A percentile compares a stretch with the other conserved stretches of the same genome.
These are phyloP conservation scores for Tympanoctomys barrerae DNA, from an alignment of 2,797 vertebrate species.

Conservation along the genomic window DNA sequence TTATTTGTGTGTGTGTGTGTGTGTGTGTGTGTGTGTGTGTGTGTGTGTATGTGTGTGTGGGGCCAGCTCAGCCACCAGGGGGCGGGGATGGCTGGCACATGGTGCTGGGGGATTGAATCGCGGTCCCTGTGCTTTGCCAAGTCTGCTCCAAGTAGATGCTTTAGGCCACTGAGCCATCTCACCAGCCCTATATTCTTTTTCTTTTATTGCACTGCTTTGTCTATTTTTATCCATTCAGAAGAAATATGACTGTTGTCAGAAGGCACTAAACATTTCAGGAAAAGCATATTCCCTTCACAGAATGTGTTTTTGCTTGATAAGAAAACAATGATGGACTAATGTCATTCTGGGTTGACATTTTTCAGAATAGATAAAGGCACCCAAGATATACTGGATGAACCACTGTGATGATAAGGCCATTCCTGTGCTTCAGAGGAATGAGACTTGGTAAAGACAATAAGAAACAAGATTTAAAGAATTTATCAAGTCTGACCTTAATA, in stretches of 20 bases:
- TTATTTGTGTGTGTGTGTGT: too few species aligned
- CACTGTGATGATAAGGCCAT: background rate
- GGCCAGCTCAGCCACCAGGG: too few species aligned
- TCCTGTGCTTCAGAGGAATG: background rate
- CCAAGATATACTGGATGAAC: background rate
- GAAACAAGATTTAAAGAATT: background rate
- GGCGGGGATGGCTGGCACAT: too few species aligned
- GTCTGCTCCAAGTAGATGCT: too few species aligned
- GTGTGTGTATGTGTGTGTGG: too few species aligned
- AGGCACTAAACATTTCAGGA: background rate
- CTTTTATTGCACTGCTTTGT: background rate
- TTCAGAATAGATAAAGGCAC: conserved; percentile 51
- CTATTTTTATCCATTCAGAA: conserved; percentile 42
- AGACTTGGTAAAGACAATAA: background rate
- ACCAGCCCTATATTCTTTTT: too few species aligned
- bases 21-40: too few species aligned
- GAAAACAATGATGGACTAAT: conserved; percentile 32
- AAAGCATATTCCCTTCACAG: conserved; percentile 55
- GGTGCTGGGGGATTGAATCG: too few species aligned
- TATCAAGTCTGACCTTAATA: background rate
- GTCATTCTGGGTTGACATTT: conserved; percentile 38
- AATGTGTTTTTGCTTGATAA: conserved; percentile 26
- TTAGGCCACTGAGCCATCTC: too few species aligned
- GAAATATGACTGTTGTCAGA: conserved; percentile 64
- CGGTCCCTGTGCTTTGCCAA: too few species aligned